Evolutionary conservation across 2,888 invertebrate genomes (phyloP).

Genomic region (Boloria selene): DNA sequence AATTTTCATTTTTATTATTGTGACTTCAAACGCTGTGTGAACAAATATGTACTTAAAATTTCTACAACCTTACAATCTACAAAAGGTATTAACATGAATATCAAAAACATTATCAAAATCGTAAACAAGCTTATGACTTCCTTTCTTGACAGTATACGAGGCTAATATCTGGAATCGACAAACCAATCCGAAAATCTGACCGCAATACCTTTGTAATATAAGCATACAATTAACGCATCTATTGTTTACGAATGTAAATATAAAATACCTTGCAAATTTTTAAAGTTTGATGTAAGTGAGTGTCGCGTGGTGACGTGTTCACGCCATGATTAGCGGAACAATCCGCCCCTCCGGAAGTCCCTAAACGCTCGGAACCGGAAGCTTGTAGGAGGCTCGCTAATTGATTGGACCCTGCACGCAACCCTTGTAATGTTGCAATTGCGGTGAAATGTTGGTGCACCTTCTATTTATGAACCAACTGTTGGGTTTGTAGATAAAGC

Average conservation of each 20-base stretch:
- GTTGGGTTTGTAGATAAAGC: slow-evolving; percentile 33
- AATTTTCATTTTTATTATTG: too few relatives aligned
- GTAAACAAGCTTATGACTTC: slow-evolving; percentile 17
- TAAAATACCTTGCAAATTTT: slow-evolving; percentile 5
- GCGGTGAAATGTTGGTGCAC: slow-evolving; percentile 43
- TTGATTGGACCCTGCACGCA: slow-evolving; percentile 71
- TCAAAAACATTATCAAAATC: slow-evolving; percentile 10
- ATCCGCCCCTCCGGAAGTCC: slow-evolving; percentile 68
- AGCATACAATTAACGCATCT: neutral
- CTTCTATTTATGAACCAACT: slow-evolving; percentile 44
- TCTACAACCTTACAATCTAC: slow-evolving; percentile 1
- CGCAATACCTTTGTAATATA: neutral
- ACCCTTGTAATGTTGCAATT: slow-evolving; percentile 55
- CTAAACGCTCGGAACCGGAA: slow-evolving; percentile 79
- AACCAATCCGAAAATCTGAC: slow-evolving; percentile 20
- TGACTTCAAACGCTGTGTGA: neutral
- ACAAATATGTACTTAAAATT: neutral
- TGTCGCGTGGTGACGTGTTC: slow-evolving; percentile 51
- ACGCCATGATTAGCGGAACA: slow-evolving; percentile 49
- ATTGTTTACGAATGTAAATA: slow-evolving; percentile 9
- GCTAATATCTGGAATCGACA: slow-evolving; percentile 8
- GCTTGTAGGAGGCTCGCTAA: slow-evolving; percentile 72
- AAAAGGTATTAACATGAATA: slow-evolving; percentile 3
- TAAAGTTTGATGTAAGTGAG: slow-evolving; percentile 9
- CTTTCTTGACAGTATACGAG: slow-evolving; percentile 10